phyloP scores from a whole-genome alignment of 2,113 vertebrate species.

The Motacilla alba region DNA sequence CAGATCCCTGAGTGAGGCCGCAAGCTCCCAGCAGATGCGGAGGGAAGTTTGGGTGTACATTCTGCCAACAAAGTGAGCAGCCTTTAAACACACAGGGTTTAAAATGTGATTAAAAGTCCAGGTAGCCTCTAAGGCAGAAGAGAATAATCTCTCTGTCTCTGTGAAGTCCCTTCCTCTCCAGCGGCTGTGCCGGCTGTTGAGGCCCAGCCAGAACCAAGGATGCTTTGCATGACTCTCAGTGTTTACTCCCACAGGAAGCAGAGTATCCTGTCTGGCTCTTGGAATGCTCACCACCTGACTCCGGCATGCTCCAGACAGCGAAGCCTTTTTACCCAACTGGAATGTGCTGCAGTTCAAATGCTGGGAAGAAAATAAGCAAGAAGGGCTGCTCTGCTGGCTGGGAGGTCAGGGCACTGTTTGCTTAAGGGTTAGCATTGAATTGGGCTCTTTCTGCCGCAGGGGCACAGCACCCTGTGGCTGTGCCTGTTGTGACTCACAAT shows the following conservation, averaged over 20 bases:
- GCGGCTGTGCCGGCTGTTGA: neutral
- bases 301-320: conserved; percentile 67
- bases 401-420: neutral
- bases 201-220: conserved; percentile 46
- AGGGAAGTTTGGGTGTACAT: too few relatives aligned
- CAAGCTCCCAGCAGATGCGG: neutral
- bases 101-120: neutral
- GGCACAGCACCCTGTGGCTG: neutral
- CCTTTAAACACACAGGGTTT: neutral
- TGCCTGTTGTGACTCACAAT: accelerated
- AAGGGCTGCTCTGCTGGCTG: conserved; percentile 1
- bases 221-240: conserved; percentile 40
- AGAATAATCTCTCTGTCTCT: conserved; percentile 37
- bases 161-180: conserved; percentile 25
- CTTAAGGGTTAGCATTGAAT: neutral
- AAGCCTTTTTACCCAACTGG: conserved; percentile 66
- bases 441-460: neutral
- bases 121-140: neutral
- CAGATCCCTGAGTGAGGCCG: neutral
- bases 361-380: conserved; percentile 40
- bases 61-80: neutral
- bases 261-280: conserved; percentile 80
- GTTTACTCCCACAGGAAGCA: conserved; percentile 80
- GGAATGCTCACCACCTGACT: conserved; percentile 69
- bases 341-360: conserved; percentile 48